Evolutionary conservation across 1,140 invertebrate genomes (phyloP).

Genomic region (Halictus rubicundus): DNA sequence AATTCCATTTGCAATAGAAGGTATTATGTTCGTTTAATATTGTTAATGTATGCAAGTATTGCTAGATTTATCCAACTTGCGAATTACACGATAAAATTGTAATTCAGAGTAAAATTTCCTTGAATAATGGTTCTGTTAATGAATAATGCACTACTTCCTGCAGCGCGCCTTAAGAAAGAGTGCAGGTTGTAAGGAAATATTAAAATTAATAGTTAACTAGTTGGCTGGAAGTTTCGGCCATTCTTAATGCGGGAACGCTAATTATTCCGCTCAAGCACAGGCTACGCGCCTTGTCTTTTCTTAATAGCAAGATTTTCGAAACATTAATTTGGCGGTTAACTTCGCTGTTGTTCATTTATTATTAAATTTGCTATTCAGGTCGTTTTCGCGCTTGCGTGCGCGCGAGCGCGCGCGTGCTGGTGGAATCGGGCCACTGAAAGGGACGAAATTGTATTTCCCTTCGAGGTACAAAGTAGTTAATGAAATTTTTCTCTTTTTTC

Average conservation of each 20-base stretch:
- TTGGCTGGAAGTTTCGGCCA: neutral
- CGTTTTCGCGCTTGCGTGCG: neutral
- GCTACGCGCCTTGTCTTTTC: neutral
- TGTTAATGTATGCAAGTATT: too few species aligned
- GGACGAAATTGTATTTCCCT: neutral
- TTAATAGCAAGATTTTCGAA: neutral
- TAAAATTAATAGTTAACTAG: too few species aligned
- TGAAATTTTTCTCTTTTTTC: neutral
- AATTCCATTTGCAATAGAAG: too few species aligned
- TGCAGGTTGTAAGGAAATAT: too few species aligned
- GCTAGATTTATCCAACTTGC: too few species aligned
- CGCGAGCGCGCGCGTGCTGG: too few species aligned
- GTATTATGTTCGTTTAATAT: too few species aligned
- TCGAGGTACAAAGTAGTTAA: neutral
- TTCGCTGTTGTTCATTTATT: neutral
- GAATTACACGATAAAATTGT: too few species aligned
- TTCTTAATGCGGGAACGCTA: neutral
- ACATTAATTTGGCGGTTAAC: neutral
- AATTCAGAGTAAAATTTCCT: too few species aligned
- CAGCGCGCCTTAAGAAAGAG: too few species aligned
- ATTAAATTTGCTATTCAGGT: neutral
- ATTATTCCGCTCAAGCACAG: neutral
- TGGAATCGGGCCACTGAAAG: neutral
- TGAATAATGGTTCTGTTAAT: too few species aligned
- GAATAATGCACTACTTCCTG: too few species aligned